These are phyloP conservation scores for Chiloscyllium plagiosum DNA, from an alignment of 2,113 vertebrate species.

Conservation along the genomic window DNA sequence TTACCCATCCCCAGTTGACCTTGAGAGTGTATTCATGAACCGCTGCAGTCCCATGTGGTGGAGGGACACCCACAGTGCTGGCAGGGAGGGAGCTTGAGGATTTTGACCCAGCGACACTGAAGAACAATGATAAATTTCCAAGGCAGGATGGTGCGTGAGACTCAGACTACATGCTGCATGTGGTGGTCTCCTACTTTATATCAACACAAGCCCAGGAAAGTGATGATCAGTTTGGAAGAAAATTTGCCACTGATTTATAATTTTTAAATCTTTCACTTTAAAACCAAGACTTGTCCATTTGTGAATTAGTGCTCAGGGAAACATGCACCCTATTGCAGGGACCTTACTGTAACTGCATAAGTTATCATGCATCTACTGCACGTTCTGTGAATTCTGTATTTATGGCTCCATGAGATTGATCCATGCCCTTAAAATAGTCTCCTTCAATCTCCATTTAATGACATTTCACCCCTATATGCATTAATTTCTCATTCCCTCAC, in stretches of 20 bases:
- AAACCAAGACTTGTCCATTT: not conserved
- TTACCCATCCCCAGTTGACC: not conserved
- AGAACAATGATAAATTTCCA: too few species aligned
- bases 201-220: not conserved
- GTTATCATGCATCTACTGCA: not conserved
- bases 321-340: not conserved
- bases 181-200: not conserved
- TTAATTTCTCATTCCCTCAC: not conserved
- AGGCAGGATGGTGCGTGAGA: too few species aligned
- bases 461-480: not conserved
- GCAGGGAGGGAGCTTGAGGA: not conserved
- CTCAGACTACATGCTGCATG: too few species aligned
- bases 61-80: not conserved
- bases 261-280: not conserved
- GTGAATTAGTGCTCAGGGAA: not conserved
- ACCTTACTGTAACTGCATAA: not conserved
- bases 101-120: too few species aligned
- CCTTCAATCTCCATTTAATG: not conserved
- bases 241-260: not conserved
- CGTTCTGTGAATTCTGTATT: not conserved
- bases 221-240: not conserved
- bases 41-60: not conserved
- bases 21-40: not conserved
- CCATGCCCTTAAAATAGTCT: not conserved
- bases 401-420: not conserved